These are phyloP conservation scores for Betta splendens DNA, from an alignment of 2,797 vertebrate species.

Conservation along the genomic window DNA sequence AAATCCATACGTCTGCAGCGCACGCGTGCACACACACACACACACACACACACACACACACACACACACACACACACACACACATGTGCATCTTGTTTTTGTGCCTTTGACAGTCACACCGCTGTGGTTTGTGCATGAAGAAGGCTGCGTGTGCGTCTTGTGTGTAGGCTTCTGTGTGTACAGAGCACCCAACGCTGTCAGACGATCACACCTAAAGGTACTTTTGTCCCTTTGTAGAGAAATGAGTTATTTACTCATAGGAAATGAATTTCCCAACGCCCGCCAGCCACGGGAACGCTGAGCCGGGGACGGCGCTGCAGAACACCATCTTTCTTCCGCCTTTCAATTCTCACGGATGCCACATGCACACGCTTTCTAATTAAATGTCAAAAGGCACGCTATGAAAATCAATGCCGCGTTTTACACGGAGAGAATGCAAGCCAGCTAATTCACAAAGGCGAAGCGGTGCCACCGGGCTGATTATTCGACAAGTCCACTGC, in stretches of 20 bases:
- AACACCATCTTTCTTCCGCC: conserved; percentile 40
- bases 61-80: background rate
- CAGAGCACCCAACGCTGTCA: conserved; percentile 15
- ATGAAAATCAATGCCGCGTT: conserved; percentile 64
- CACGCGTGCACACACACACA: conserved; percentile 1
- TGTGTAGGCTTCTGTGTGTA: background rate
- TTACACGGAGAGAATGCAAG: conserved; percentile 45
- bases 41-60: background rate
- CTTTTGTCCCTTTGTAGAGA: conserved; percentile 47
- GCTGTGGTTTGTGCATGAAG: conserved; percentile 3
- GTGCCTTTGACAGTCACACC: conserved; percentile 14
- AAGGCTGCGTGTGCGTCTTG: background rate
- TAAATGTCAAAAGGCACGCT: conserved; percentile 68
- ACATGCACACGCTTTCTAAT: conserved; percentile 54
- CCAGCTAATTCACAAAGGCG: conserved; percentile 49
- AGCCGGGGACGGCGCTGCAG: conserved; percentile 26
- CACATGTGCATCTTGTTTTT: no score
- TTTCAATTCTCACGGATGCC: conserved; percentile 25
- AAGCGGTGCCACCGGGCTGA: conserved; percentile 48
- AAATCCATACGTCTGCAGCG: conserved; percentile 23
- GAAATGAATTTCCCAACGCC: conserved; percentile 60
- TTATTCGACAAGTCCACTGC: conserved; percentile 62
- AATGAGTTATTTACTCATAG: conserved; percentile 66
- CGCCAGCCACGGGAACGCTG: conserved; percentile 28
- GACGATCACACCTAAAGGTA: conserved; percentile 45